phyloP scores from a whole-genome alignment of 1,140 invertebrate species.

The Pomacea maculata region DNA sequence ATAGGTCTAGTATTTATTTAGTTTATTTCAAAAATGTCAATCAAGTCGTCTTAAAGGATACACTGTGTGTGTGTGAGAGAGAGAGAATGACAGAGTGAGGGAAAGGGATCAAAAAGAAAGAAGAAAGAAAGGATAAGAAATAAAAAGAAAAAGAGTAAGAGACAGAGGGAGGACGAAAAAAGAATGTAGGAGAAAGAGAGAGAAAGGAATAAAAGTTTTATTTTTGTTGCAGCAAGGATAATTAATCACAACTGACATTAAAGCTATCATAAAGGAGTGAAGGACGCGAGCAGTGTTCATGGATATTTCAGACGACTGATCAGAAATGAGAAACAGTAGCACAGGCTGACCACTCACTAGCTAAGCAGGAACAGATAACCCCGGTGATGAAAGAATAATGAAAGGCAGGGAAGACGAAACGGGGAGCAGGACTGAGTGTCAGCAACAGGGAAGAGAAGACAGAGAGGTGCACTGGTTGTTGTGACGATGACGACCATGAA shows the following conservation, averaged over 20 bases:
- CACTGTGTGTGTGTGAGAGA: not conserved
- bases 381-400: no score
- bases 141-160: slow-evolving; percentile 12
- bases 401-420: not conserved
- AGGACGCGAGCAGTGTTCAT: no score
- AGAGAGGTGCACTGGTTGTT: not conserved
- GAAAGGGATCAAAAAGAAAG: slow-evolving; percentile 2
- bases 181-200: not conserved
- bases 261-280: no score
- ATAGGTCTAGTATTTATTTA: no score
- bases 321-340: no score
- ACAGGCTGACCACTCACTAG: no score
- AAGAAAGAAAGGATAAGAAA: slow-evolving; percentile 8
- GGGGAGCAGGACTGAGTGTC: not conserved
- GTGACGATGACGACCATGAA: not conserved
- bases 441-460: not conserved
- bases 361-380: no score
- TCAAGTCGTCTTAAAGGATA: not conserved
- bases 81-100: no score
- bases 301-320: no score
- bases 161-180: slow-evolving; percentile 6
- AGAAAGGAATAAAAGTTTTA: not conserved
- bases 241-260: no score
- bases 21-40: no score
- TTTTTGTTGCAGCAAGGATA: no score